Base-by-base conservation (phyloP, 2,888 invertebrate species). In the Noctua janthina region DNA sequence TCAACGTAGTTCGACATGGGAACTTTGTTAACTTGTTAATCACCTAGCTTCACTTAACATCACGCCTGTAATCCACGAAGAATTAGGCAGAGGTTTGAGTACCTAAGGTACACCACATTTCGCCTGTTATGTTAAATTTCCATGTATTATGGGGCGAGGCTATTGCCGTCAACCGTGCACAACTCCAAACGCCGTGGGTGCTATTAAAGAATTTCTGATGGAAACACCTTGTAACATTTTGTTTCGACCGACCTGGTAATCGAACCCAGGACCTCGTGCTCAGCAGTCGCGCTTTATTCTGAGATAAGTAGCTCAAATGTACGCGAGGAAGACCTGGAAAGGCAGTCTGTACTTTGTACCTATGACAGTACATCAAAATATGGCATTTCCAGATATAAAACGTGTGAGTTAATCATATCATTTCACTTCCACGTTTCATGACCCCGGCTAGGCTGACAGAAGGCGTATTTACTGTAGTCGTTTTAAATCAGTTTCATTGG, bases 401-500 rank as follows among this genome's bases (percentile, higher is more conserved):
- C 23, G 23, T 2, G 1, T 8, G 13, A 76, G 23, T 17, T 13
- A 23, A 56, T 76, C 43, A 17, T 35, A 11, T 35, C 17, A 49
- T 49, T 10, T 6, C 20, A 20, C 2, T 62, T 49, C 15, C 43
- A 29, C 15, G 6, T 39, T 39, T 15, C 4, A 49, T n/a, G 15
- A 39, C 13, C 3, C 17, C 35, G 1, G 1, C 35, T 75, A 17
- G 1, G 6, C 39, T 77, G 23, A 5, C 51, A 29, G 15, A 51
- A 39, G 20, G 15, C n/a, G 8, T 74, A 35, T 20, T 66, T 35
- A 17, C 17, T 64, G 20, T 20, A 35, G 64, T 35, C 17, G 35
- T 35, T 35, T 35, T 15, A n/a, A 49, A 79, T n/a, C 23, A 94
- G 1, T 10, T 10, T 10, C 46, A 10, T 43, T 8, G 43, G 8